Base-by-base conservation (phyloP, 1,140 invertebrate species). In the Coptotermes formosanus region DNA sequence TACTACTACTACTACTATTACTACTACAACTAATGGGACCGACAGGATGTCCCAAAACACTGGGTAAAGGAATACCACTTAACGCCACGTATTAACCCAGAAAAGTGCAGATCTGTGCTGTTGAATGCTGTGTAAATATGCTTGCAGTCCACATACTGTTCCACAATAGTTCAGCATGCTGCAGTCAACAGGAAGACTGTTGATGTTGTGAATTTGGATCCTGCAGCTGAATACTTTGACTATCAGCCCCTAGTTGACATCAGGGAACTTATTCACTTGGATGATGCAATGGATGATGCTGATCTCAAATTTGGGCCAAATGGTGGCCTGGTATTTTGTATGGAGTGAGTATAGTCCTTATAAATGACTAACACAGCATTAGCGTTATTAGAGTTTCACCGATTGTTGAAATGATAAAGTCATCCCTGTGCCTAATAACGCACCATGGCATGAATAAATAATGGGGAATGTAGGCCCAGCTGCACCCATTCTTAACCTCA, bases 201-300 rank as follows among this genome's bases (percentile, higher is more conserved):
- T 43, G 94, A 97, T 87, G 95, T 99, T 16, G 95, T 99, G 0
- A 99, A 99, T 92, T 92, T 99, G 69, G 99, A 99, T 92, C 99
- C 99, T 75, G 99, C 98, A 7, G 98, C 98, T 25, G 99, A 99
- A 91, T 92, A 96, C 90, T 99, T 99, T 93, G 94, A 97, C 88
- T 99, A 99, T 90, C 92, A 96, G 86, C 95, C 97, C 0, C 89
- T 96, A 21, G 95, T 94, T 19, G 98, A 99, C 92, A 96, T 99
- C 85, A 91, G 98, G 88, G 98, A 99, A 88, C 91, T 99, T 48
- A 99, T 99, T 89, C 95, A 97, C 87, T 91, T 99, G 0, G 97
- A 99, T 89, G 98, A 99, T 94, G 97, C 96, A 0, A 99, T 99
- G 97, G 97, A 99, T 91, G 98, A 99, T 92, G 95, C 97, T 87